Evolutionary conservation across 2,113 vertebrate genomes (phyloP).

Genomic region (Lagopus muta): DNA sequence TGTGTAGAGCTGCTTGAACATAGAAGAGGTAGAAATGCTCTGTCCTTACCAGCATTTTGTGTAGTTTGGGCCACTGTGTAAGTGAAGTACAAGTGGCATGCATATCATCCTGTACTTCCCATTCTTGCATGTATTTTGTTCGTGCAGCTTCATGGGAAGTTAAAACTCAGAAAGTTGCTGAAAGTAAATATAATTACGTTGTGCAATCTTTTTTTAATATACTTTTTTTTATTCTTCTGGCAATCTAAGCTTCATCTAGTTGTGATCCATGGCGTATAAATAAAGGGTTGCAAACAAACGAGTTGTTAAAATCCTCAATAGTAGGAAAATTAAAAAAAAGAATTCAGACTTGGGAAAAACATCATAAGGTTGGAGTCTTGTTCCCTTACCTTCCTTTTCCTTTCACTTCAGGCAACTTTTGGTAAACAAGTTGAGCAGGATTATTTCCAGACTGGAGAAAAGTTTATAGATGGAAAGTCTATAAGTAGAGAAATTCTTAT

Average conservation of each 20-base stretch:
- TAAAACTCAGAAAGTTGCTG: not conserved
- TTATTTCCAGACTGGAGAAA: not conserved
- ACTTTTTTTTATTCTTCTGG: not conserved
- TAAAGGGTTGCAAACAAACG: not conserved
- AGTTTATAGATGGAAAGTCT: not conserved
- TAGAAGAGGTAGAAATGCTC: not conserved
- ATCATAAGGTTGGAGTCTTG: not conserved
- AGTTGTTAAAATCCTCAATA: not conserved
- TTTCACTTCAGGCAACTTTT: not conserved
- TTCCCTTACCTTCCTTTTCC: not conserved
- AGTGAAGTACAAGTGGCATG: fast-evolving
- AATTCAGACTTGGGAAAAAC: not conserved
- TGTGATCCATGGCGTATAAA: not conserved
- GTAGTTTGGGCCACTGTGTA: not conserved
- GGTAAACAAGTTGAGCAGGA: not conserved
- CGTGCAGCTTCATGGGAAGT: not conserved
- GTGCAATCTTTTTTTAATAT: not conserved
- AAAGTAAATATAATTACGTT: not conserved
- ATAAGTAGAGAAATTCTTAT: not conserved
- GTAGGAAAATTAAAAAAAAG: not conserved
- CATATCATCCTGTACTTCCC: not conserved
- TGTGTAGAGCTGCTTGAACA: not conserved
- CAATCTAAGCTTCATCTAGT: not conserved
- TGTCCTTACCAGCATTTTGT: not conserved
- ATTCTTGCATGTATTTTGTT: not conserved